These are phyloP conservation scores for Melitaea cinxia DNA, from an alignment of 1,140 invertebrate species.

Conservation along the genomic window DNA sequence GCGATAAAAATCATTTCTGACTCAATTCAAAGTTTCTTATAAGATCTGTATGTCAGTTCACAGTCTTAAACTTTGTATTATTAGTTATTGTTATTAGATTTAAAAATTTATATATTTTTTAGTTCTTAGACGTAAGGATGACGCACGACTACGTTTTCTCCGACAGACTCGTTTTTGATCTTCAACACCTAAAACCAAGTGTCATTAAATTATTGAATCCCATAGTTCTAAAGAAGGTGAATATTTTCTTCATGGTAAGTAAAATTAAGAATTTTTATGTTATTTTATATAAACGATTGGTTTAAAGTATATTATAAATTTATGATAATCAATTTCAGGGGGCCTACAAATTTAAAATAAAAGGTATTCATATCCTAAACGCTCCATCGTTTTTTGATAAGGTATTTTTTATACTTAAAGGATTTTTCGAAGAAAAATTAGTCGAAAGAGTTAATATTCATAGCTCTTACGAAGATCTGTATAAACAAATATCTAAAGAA, in stretches of 20 bases:
- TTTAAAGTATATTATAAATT: too few relatives aligned
- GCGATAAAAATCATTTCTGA: too few relatives aligned
- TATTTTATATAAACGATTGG: too few relatives aligned
- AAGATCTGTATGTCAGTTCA: too few relatives aligned
- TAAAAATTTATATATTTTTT: not conserved
- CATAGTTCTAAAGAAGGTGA: slow-evolving; percentile 21
- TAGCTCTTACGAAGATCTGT: slow-evolving; percentile 72
- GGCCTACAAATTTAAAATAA: slow-evolving; percentile 42
- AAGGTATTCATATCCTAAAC: slow-evolving; percentile 41
- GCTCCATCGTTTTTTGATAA: slow-evolving; percentile 36
- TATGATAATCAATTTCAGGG: slow-evolving; percentile 31
- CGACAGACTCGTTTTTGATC: slow-evolving; percentile 20
- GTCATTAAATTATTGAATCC: slow-evolving; percentile 29
- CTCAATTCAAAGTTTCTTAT: too few relatives aligned
- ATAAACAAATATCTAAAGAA: slow-evolving; percentile 54
- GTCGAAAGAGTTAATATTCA: slow-evolving; percentile 74
- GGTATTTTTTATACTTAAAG: slow-evolving; percentile 71
- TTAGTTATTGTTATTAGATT: not conserved
- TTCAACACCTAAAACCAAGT: slow-evolving; percentile 8
- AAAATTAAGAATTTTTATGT: too few relatives aligned
- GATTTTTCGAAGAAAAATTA: slow-evolving; percentile 76
- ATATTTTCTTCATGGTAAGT: slow-evolving; percentile 27
- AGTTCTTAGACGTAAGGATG: slow-evolving; percentile 6
- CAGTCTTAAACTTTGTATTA: too few relatives aligned
- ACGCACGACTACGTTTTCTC: slow-evolving; percentile 15